These are phyloP conservation scores for Coptodon rendalli DNA, from an alignment of 2,113 vertebrate genomes.

Conservation along the genomic window DNA sequence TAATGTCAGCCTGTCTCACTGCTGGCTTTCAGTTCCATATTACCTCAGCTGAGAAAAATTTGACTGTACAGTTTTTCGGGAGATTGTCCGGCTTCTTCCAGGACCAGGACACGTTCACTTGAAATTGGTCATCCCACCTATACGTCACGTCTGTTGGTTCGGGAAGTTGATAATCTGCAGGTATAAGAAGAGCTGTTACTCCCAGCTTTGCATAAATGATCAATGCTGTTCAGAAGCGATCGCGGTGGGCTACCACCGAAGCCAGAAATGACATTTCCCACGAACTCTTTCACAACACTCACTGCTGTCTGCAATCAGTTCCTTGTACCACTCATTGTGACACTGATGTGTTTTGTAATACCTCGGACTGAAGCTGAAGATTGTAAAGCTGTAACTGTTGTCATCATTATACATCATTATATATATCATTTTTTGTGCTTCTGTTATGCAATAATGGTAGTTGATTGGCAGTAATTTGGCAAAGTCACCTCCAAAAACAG, in stretches of 20 bases:
- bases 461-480: neutral
- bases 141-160: neutral
- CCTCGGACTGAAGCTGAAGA: neutral
- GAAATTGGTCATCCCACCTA: neutral
- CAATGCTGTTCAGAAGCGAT: neutral
- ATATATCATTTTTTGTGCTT: neutral
- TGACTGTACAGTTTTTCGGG: fast-evolving
- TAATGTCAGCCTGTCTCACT: neutral
- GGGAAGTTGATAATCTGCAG: slow-evolving; percentile 3
- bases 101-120: slow-evolving; percentile 16
- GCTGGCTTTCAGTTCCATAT: neutral
- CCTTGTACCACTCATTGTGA: neutral
- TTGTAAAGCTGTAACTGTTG: neutral
- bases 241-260: fast-evolving
- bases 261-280: neutral
- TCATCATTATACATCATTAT: neutral
- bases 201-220: neutral
- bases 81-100: slow-evolving; percentile 27
- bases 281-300: neutral
- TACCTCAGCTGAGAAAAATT: fast-evolving
- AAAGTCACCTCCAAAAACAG: neutral
- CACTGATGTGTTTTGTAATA: neutral
- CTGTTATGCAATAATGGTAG: neutral
- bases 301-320: neutral
- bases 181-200: neutral